Base-by-base conservation (phyloP, 2,113 vertebrate genomes). In the Fukomys damarensis region DNA sequence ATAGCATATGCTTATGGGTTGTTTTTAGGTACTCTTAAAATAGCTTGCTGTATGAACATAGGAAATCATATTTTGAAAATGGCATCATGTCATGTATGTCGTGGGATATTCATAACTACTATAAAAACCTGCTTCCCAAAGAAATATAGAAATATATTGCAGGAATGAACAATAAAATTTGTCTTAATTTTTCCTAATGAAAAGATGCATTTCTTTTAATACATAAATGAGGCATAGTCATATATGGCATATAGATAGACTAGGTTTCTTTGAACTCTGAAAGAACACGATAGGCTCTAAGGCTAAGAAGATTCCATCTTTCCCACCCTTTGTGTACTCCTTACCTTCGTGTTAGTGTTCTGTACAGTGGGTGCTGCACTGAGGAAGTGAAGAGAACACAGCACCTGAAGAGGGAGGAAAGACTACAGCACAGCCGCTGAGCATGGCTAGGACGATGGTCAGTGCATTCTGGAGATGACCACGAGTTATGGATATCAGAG, bases 61-160 rank as follows among this genome's bases (percentile, higher is more conserved):
- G 97, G 92, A 97, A 96, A 86, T 93, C 0, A 77, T 65, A 96
- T 86, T 95, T 95, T 96, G 95, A 98, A 98, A 97, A 89, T 93
- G 52, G 82, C 61, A 63, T 83, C 70, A 56, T 80, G 82, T 97
- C 94, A 98, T 66, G 86, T 98, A 96, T 92, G 93, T 93, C 95
- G 96, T 93, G 97, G 70, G 68, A 97, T 94, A 56, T 94, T 97
- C 96, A 97, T 38, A 94, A 90, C n/a, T 87, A 59, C 84, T 97
- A 82, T 93, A 79, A 98, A 98, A 96, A 72, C 30, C 35, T 96
- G 82, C 19, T 70, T n/a, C 14, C 77, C 19, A 84, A 91, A 94
- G 65, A 49, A 94, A 82, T 56, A 30, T 63, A 52, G 43, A 89
- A 87, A 61, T 35, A 92, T 7, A 58, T 61, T 41, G 2, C 16